Conservation (phyloP, 2,797 vertebrate species). For the Pangasius sanitwongsei region DNA sequence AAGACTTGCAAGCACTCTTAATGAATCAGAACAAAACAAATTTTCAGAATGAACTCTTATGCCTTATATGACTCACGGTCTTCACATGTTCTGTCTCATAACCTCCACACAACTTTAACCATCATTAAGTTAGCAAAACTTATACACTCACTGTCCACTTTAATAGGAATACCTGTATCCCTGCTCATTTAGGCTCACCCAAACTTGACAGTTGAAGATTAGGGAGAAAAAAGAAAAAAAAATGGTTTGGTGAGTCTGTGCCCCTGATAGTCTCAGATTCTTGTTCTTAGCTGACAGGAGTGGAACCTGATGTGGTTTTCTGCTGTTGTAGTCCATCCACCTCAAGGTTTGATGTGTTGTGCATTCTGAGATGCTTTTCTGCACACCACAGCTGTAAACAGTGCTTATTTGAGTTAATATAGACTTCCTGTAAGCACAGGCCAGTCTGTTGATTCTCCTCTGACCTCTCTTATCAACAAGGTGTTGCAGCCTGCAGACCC, state of each 20-base stretch:
- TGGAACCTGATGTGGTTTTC: neutral
- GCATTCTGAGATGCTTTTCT: neutral
- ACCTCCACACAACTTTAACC: neutral
- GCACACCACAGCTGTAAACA: neutral
- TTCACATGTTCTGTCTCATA: neutral
- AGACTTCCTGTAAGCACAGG: neutral
- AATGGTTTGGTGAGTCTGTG: too few relatives aligned
- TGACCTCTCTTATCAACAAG: neutral
- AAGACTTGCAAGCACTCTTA: neutral
- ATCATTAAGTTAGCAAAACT: neutral
- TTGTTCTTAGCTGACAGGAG: neutral
- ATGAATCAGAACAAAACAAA: neutral
- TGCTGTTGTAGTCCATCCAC: neutral
- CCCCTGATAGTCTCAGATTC: too few relatives aligned
- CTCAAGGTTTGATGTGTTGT: neutral
- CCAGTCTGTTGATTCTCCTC: neutral
- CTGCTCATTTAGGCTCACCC: too few relatives aligned
- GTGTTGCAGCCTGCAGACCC: neutral
- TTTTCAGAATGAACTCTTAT: neutral
- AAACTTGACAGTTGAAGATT: too few relatives aligned
- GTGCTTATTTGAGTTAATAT: neutral
- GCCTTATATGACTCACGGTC: neutral
- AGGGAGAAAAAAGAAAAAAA: too few relatives aligned
- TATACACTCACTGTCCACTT: neutral
- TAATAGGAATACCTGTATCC: neutral